These are phyloP conservation scores for Telenomus remus DNA, from an alignment of 1,140 invertebrate species.

Conservation along the genomic window DNA sequence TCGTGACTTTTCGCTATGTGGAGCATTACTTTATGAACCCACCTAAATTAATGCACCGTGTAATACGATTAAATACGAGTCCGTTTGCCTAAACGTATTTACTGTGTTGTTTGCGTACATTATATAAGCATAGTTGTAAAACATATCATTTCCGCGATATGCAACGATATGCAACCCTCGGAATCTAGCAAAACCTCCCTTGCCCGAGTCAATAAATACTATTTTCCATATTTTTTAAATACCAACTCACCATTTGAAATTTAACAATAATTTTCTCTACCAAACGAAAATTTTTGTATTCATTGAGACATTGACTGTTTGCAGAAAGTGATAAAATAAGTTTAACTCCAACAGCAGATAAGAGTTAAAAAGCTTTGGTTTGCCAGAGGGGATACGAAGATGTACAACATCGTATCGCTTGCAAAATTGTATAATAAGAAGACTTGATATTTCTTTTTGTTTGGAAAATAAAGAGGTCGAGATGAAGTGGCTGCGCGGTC, in stretches of 20 bases:
- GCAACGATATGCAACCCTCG: slow-evolving; percentile 1
- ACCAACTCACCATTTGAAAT: too few species aligned
- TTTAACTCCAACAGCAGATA: slow-evolving; percentile 26
- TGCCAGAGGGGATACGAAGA: slow-evolving; percentile 29
- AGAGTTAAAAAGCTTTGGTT: slow-evolving; percentile 33
- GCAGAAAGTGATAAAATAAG: slow-evolving; percentile 9
- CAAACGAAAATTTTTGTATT: too few species aligned
- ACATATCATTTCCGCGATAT: slow-evolving; percentile 35
- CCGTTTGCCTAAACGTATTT: slow-evolving; percentile 26
- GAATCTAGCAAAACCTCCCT: background rate
- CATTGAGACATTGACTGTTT: too few species aligned
- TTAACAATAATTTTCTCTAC: too few species aligned
- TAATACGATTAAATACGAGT: slow-evolving; percentile 47
- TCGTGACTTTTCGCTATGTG: slow-evolving; percentile 33
- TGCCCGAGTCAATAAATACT: too few species aligned
- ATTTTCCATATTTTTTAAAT: too few species aligned
- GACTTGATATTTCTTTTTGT: slow-evolving; percentile 29
- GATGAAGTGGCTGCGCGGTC: slow-evolving; percentile 31
- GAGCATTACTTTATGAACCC: slow-evolving; percentile 34
- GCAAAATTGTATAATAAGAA: slow-evolving; percentile 36
- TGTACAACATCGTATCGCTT: slow-evolving; percentile 17
- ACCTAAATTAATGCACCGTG: slow-evolving; percentile 40
- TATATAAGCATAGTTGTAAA: slow-evolving; percentile 36
- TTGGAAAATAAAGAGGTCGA: slow-evolving; percentile 6
- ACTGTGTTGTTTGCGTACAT: slow-evolving; percentile 25